Evolutionary conservation across 2,888 invertebrate genomes (phyloP).

Genomic region (Drosophila suboccidentalis): DNA sequence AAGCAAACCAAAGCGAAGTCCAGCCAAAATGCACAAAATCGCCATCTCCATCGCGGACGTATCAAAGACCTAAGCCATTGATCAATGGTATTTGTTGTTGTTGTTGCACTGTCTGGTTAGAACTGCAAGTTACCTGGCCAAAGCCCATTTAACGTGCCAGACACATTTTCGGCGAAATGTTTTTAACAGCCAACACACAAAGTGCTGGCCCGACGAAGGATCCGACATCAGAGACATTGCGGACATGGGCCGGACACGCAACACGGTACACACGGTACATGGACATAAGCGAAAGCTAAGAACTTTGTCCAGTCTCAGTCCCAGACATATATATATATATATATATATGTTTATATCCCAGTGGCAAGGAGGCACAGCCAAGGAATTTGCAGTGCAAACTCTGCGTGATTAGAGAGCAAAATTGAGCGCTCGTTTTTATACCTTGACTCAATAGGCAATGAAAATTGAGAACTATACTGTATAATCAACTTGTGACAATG

Average conservation of each 20-base stretch:
- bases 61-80: constrained; percentile 80
- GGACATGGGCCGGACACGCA: constrained; percentile 30
- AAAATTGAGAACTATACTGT: neutral
- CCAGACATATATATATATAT: constrained; percentile 15
- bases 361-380: constrained; percentile 26
- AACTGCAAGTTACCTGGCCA: constrained; percentile 77
- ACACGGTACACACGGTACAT: constrained; percentile 9
- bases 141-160: constrained; percentile 78
- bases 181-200: constrained; percentile 62
- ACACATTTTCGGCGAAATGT: constrained; percentile 81
- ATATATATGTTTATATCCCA: constrained; percentile 5
- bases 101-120: constrained; percentile 77
- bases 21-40: constrained; percentile 61
- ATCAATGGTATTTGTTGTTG: constrained; percentile 74
- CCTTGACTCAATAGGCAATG: neutral
- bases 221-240: constrained; percentile 39
- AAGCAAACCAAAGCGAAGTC: constrained; percentile 21
- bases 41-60: constrained; percentile 69
- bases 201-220: constrained; percentile 59
- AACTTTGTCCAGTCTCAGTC: constrained; percentile 40
- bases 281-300: constrained; percentile 61
- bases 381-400: constrained; percentile 71
- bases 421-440: constrained; percentile 61
- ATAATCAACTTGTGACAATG: neutral
- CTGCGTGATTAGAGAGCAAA: constrained; percentile 80